These are phyloP conservation scores for Drosophila sp. DNA, from an alignment of 1,140 invertebrate species.

Conservation along the genomic window DNA sequence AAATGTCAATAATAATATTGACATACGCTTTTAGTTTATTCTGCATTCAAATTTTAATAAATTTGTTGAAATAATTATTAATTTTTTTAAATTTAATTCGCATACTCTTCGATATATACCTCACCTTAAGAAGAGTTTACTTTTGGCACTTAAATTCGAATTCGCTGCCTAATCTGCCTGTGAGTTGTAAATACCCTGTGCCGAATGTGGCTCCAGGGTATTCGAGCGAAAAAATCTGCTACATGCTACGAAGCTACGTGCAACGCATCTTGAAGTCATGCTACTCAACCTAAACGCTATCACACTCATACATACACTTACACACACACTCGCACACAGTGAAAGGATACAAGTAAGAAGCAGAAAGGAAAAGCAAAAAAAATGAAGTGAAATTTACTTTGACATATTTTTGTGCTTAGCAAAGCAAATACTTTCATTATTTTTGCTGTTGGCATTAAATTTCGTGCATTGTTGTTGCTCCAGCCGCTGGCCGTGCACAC, in stretches of 20 bases:
- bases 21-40: no score
- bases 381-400: constrained; percentile 81
- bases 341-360: constrained; percentile 39
- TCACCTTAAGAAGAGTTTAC: no score
- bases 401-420: constrained; percentile 84
- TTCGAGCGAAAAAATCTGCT: constrained; percentile 65
- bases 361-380: constrained; percentile 45
- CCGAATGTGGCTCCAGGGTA: constrained; percentile 16
- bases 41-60: no score
- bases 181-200: background rate
- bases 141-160: background rate
- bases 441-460: constrained; percentile 81
- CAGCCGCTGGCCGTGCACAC: constrained; percentile 40
- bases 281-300: constrained; percentile 48
- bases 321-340: constrained; percentile 21
- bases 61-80: no score
- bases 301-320: constrained; percentile 28
- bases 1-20: no score
- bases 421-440: constrained; percentile 83
- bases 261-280: constrained; percentile 62
- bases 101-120: no score
- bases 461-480: constrained; percentile 59
- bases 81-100: no score
- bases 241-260: constrained; percentile 57
- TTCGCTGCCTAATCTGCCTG: background rate